Percentiles rank a stretch among this genome's conserved stretches.
phyloP scores from a whole-genome alignment of 2,113 vertebrate species.

The Antigone vipio region DNA sequence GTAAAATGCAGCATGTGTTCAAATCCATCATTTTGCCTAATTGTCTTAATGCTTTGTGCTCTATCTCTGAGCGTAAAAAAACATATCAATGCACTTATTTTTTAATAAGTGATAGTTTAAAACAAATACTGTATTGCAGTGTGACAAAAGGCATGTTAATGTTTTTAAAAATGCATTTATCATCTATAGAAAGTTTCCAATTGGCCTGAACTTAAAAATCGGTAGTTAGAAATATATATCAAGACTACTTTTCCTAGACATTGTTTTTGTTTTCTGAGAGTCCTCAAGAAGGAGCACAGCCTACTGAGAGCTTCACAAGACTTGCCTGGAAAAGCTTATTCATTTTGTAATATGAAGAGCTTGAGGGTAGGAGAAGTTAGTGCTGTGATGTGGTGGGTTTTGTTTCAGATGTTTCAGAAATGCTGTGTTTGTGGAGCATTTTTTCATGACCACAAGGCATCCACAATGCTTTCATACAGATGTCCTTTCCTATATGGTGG shows the following conservation, averaged over 20 bases:
- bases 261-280: conserved; percentile 6
- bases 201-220: neutral
- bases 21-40: conserved; percentile 51
- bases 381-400: neutral
- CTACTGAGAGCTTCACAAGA: neutral
- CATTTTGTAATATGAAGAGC: neutral
- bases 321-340: neutral
- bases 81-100: neutral
- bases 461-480: neutral
- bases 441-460: neutral
- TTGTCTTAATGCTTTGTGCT: conserved; percentile 8
- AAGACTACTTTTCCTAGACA: neutral
- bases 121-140: neutral
- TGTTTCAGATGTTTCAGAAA: neutral
- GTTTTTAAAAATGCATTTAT: neutral
- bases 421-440: neutral
- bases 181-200: neutral
- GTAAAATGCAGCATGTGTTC: conserved; percentile 42
- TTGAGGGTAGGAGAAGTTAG: neutral
- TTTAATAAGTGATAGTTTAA: neutral
- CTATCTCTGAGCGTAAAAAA: neutral
- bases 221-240: neutral
- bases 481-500: neutral
- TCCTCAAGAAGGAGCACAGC: neutral
- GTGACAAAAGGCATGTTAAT: neutral